Base-by-base conservation (phyloP, 2,888 invertebrate species). In the Eubasilissa splendida region DNA sequence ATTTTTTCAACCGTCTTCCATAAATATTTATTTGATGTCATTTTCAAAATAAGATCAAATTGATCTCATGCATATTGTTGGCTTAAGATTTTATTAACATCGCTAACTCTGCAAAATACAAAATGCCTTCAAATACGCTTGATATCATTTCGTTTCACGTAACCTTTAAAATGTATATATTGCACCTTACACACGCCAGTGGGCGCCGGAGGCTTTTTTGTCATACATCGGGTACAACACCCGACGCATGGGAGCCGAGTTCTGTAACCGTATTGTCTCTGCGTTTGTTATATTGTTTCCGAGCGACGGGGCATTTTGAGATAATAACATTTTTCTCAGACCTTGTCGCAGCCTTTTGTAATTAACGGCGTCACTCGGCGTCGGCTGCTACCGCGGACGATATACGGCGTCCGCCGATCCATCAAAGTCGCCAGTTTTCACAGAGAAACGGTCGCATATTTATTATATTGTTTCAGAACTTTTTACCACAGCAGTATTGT, bases 251-350 rank as follows among this genome's bases (percentile, higher is more conserved):
- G 63, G 63, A 63, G 63, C 42, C 33, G 31, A 33, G 63, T 12
- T 63, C 63, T 33, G 63, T 63, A 63, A 63, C 33, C 63, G 63
- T 63, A 63, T 63, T 63, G 60, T 63, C 60, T 63, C 60, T 10
- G 33, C 10, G 12, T 31, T 60, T 60, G 63, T 63, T 63, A 42
- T 7, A 42, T 42, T 42, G 42, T 42, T 42, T 42, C 42, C 42
- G 42, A 42, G 42, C 42, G 42, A 42, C 42, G 42, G 42, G 42
- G 42, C 33, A 63, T 12, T 12, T 33, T 8, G n/a, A 33, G 33
- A 63, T 63, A 33, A 63, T 33, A 33, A 63, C 42, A 31, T 22
- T 42, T 63, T 63, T 63, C 63, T 63, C 63, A 63, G 63, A 63
- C 63, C 63, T 63, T 63, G 63, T 63, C 63, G 12, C 63, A 5